phyloP scores from a whole-genome alignment of 2,797 vertebrate species.

The Phaenicophaeus curvirostris region DNA sequence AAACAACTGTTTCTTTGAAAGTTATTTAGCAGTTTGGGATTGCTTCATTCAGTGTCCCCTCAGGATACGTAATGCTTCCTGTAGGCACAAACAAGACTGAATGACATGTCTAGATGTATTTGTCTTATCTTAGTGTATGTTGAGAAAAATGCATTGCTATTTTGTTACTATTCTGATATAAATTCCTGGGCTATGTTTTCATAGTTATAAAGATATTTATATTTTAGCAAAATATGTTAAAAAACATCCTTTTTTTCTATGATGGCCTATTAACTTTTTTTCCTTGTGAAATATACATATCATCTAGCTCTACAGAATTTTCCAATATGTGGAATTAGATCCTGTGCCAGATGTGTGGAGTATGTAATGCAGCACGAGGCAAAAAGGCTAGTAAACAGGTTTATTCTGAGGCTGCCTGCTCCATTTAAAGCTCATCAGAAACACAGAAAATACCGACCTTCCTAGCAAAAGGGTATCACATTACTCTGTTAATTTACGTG shows the following conservation, averaged over 20 bases:
- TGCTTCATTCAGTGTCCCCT: neutral
- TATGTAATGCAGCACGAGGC: neutral
- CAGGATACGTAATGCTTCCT: slow-evolving; percentile 3
- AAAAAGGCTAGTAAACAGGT: neutral
- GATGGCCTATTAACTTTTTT: neutral
- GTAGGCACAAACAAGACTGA: neutral
- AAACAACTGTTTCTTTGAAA: slow-evolving; percentile 17
- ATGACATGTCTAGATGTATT: neutral
- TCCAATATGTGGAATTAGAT: neutral
- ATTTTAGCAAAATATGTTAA: neutral
- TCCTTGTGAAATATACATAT: neutral
- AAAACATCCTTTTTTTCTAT: neutral
- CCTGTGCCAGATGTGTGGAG: neutral
- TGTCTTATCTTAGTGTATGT: neutral
- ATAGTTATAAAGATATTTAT: neutral
- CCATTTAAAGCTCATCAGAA: neutral
- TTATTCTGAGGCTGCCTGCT: neutral
- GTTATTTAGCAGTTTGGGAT: slow-evolving; percentile 33
- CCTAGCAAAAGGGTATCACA: neutral
- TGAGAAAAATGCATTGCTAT: neutral
- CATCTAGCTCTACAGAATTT: neutral
- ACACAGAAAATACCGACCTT: slow-evolving; percentile 12
- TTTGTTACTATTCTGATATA: neutral
- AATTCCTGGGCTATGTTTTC: neutral
- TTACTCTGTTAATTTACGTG: slow-evolving; percentile 27